A percentile compares a stretch with the other conserved stretches of the same genome.
These are phyloP conservation scores for Parauchenoglanis ngamensis DNA, from an alignment of 2,797 vertebrate species.

Conservation along the genomic window DNA sequence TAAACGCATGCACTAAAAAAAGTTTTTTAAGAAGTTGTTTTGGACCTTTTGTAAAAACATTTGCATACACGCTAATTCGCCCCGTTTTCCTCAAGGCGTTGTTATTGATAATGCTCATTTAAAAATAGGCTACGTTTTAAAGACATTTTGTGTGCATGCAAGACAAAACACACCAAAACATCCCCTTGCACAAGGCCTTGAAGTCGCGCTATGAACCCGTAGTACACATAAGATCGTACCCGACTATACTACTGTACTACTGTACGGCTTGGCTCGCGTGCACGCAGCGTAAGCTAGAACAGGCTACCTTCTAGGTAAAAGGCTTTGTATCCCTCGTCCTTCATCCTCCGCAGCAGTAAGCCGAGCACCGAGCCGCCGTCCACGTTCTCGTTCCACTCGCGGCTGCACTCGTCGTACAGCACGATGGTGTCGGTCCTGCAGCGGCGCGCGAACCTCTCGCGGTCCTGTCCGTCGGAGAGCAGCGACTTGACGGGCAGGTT, in stretches of 20 bases:
- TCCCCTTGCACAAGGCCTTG: not conserved
- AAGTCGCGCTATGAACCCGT: not conserved
- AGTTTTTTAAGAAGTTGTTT: not conserved
- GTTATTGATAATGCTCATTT: not conserved
- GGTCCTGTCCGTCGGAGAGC: constrained; percentile 87
- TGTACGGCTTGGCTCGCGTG: no score
- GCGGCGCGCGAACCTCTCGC: constrained; percentile 86
- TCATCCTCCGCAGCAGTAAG: constrained; percentile 91
- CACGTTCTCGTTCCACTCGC: constrained; percentile 86
- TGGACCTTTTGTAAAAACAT: not conserved
- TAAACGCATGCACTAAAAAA: no score
- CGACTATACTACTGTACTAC: not conserved
- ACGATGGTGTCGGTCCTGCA: constrained; percentile 91
- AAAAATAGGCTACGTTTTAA: not conserved
- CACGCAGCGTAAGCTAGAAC: not conserved
- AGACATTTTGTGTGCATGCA: no score
- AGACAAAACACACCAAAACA: not conserved
- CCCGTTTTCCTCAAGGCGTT: not conserved
- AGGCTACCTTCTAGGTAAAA: constrained; percentile 90
- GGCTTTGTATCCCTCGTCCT: constrained; percentile 92
- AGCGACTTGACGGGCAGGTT: constrained; percentile 92
- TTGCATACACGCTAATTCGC: not conserved
- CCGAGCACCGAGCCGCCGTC: constrained; percentile 85
- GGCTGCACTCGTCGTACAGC: constrained; percentile 91
- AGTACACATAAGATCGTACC: not conserved